Conservation (phyloP, 2,113 vertebrate genomes). For the Bolborhynchus lineola region DNA sequence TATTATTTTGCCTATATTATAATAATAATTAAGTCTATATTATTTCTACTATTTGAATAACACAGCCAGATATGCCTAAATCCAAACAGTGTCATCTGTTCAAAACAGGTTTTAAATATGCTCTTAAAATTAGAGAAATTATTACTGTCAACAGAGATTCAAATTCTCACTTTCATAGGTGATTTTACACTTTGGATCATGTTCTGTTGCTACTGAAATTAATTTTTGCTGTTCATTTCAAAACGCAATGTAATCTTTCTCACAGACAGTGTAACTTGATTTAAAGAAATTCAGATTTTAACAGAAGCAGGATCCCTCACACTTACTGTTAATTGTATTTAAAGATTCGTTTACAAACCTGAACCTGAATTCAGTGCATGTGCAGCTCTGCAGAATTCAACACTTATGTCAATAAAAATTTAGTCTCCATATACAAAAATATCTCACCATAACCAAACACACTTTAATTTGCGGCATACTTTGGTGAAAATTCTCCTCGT, state of each 20-base stretch:
- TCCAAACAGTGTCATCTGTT: neutral
- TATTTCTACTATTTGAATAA: neutral
- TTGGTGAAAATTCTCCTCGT: neutral
- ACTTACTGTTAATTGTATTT: neutral
- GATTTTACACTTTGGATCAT: neutral
- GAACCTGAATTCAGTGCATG: neutral
- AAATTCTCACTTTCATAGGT: neutral
- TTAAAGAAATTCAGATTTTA: neutral
- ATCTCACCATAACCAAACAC: neutral
- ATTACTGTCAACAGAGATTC: neutral
- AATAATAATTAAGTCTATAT: no score
- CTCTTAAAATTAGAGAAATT: neutral
- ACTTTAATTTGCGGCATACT: neutral
- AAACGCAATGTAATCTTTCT: neutral
- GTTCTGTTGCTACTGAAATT: neutral
- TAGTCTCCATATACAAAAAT: neutral
- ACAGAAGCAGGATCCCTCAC: neutral
- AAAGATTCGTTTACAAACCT: neutral
- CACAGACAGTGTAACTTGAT: neutral
- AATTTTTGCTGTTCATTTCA: neutral
- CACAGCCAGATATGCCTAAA: neutral
- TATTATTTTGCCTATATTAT: neutral
- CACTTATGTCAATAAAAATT: neutral
- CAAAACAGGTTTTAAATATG: neutral
- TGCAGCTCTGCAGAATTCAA: neutral